These are phyloP conservation scores for Holothuria glaberrima DNA, from an alignment of 35 echinoderm and acorn worm genomes.

Conservation along the genomic window DNA sequence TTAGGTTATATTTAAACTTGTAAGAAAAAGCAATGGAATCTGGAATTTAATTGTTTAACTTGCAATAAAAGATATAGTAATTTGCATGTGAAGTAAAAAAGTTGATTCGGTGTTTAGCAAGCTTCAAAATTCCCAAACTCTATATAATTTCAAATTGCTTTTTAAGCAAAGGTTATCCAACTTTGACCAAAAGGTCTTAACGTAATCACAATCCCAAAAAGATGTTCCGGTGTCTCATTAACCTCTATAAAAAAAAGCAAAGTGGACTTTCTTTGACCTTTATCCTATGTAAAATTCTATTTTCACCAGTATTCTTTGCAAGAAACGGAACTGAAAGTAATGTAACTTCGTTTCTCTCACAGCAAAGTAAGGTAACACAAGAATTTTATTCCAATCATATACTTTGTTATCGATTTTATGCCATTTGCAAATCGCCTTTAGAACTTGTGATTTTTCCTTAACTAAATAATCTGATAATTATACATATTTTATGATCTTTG, in stretches of 20 bases:
- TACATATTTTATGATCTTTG: background rate
- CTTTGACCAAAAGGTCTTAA: no score
- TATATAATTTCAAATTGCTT: background rate
- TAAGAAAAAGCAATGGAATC: background rate
- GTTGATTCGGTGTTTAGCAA: background rate
- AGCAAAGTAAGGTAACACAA: background rate
- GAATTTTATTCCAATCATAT: background rate
- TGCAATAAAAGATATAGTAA: background rate
- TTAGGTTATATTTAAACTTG: background rate
- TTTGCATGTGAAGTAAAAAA: background rate
- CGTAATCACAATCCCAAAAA: no score
- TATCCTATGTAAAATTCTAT: background rate
- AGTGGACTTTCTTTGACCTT: background rate
- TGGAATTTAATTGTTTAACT: background rate
- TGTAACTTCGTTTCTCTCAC: background rate
- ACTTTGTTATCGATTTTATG: background rate
- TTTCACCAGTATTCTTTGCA: background rate
- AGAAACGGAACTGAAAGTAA: background rate
- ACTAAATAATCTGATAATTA: constrained; percentile 2
- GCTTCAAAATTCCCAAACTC: background rate
- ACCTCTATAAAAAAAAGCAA: background rate
- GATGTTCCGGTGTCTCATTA: no score
- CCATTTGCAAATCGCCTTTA: background rate
- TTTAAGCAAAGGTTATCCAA: background rate
- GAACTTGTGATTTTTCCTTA: background rate